Evolutionary conservation across 2,113 vertebrate genomes (phyloP), one percentile per base, ranked within the genome.

Genomic region (Lipophrys pholis): DNA sequence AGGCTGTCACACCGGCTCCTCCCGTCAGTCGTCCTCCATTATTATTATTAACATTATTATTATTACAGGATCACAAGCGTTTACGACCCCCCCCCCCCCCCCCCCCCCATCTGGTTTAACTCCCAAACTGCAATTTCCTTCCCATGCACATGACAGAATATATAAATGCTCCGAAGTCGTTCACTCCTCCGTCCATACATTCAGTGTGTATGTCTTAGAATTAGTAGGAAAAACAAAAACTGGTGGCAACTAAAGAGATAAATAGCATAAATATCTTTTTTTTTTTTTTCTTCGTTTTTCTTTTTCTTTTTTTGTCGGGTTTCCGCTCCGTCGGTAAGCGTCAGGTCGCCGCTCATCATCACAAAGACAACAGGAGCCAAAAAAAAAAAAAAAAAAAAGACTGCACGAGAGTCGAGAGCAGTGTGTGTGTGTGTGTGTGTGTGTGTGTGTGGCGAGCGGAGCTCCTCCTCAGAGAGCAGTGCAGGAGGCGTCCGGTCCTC

Each of bases 251-350:
- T 66, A 51, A 46, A 89, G 70, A 92, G 85, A 91, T 90, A 92
- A 91, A 91, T 90, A 91, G 80, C 81, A 87, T 89, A 90, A 91
- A 91, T 89, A 91, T 65, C 69, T 76, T 76, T 60, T 62, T 41
- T 45, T 59, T 62, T 36, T 35, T 30, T 76, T 55, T n/a, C n/a
- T n/a, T n/a, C n/a, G 21, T 30, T 45, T 41, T 50, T 54, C 1
- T 45, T 45, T 48, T 48, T 11, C n/a, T 46, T 46, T 14, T 46
- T 48, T 4, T 30, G 21, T 4, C 21, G 21, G 21, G 12, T 65
- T 58, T 16, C 17, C 52, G 76, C 77, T 61, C 72, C 58, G 16
- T 69, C 49, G 73, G 67, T 11, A 69, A 83, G 69, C 15, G 78
- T 81, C 80, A 76, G 61, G 78, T 57, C 43, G 69, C 68, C 12